Evolutionary conservation across 1,140 invertebrate species (phyloP).

Genomic region (Scaptomyza graminum): DNA sequence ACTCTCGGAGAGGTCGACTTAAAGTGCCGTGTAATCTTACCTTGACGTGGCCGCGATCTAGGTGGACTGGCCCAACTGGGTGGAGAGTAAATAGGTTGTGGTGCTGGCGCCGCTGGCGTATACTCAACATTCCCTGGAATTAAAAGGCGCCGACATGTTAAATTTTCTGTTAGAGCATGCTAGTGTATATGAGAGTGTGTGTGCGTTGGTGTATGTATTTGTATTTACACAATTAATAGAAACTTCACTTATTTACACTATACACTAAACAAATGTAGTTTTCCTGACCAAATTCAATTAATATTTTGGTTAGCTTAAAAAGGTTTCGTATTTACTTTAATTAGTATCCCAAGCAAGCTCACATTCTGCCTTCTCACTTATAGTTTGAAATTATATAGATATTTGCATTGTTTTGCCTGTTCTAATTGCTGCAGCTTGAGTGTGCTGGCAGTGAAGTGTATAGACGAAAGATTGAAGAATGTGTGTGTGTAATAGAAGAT

Average conservation of each 20-base stretch:
- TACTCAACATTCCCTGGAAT: constrained; percentile 49
- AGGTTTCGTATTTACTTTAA: not conserved
- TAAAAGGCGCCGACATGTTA: constrained; percentile 66
- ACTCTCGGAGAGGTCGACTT: not conserved
- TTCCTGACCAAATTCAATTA: not conserved
- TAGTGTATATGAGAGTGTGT: constrained; percentile 10
- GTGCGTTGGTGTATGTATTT: constrained; percentile 13
- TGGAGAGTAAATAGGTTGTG: not conserved
- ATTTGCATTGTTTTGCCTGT: not conserved
- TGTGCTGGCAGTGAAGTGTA: constrained; percentile 7
- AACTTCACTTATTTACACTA: constrained; percentile 26
- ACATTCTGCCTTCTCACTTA: not conserved
- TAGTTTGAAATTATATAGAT: not conserved
- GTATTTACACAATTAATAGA: constrained; percentile 44
- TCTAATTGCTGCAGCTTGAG: constrained; percentile 33
- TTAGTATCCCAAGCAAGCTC: not conserved
- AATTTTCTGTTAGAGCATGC: constrained; percentile 31
- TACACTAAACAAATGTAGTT: constrained; percentile 25
- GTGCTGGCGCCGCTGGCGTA: not conserved
- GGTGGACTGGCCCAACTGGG: not conserved
- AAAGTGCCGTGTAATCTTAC: not conserved
- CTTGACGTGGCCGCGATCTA: constrained; percentile 14
- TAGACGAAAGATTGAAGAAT: not conserved
- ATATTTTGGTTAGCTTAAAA: not conserved
- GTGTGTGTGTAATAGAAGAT: constrained; percentile 3